Conservation (phyloP, 2,888 invertebrate genomes). For the Thymelicus lineola region DNA sequence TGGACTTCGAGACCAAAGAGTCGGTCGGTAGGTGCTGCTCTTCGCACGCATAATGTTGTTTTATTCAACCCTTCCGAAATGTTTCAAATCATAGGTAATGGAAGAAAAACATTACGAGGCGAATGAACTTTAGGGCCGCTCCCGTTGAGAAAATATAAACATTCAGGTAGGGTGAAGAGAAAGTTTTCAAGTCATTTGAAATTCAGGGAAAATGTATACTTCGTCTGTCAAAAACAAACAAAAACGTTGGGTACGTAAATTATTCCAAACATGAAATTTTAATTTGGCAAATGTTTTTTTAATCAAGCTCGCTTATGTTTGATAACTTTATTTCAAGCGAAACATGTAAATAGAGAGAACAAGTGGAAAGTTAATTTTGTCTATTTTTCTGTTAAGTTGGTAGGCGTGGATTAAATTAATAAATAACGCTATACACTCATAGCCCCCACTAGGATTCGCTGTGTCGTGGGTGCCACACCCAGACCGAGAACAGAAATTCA, state of each 20-base stretch:
- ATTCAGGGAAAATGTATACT: slow-evolving; percentile 28
- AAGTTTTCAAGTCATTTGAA: slow-evolving; percentile 36
- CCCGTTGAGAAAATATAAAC: slow-evolving; percentile 43
- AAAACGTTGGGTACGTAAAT: slow-evolving; percentile 5
- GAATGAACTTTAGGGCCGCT: slow-evolving; percentile 52
- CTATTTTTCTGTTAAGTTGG: no score
- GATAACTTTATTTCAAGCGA: no score
- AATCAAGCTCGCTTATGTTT: not conserved
- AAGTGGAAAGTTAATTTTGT: no score
- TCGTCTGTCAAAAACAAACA: slow-evolving; percentile 20
- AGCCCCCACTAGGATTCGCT: no score
- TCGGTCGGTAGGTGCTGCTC: slow-evolving; percentile 44
- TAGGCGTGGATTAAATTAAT: no score
- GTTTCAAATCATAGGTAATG: slow-evolving; percentile 65
- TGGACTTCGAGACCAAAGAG: slow-evolving; percentile 49
- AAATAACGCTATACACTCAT: no score
- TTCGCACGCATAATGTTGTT: slow-evolving; percentile 55
- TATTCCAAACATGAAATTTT: slow-evolving; percentile 12
- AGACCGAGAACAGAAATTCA: no score
- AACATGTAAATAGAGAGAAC: no score
- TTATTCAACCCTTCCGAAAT: slow-evolving; percentile 57
- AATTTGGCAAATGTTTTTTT: not conserved
- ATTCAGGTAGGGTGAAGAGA: slow-evolving; percentile 30
- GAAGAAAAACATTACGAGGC: slow-evolving; percentile 64
- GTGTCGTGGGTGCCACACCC: no score